A percentile compares a stretch with the other conserved stretches of the same genome.
Evolutionary conservation across 2,888 invertebrate species (phyloP).

Genomic region (Apamea crenata): DNA sequence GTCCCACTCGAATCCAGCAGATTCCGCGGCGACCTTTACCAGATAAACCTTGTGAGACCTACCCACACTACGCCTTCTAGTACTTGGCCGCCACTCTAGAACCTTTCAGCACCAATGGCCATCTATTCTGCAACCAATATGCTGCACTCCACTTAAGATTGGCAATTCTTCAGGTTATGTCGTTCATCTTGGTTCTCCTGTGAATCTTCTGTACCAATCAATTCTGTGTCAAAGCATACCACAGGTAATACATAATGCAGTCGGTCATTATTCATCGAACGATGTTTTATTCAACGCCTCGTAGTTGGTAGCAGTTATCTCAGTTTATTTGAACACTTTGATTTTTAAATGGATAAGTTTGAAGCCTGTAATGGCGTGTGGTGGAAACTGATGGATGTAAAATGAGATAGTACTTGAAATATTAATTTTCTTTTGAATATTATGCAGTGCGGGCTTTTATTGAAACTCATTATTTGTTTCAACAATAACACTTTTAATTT

Average conservation of each 20-base stretch:
- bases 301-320: conserved; percentile 65
- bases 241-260: conserved; percentile 75
- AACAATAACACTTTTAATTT: neutral
- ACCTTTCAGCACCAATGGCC: neutral
- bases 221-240: conserved; percentile 50
- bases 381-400: conserved; percentile 33
- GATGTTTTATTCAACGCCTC: conserved; percentile 74
- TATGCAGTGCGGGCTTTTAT: neutral
- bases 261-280: conserved; percentile 72
- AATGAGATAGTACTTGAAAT: conserved; percentile 34
- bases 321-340: conserved; percentile 60
- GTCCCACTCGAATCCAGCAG: neutral
- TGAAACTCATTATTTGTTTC: conserved; percentile 11
- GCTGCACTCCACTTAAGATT: neutral
- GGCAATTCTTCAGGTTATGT: neutral
- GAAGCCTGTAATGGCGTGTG: conserved; percentile 36
- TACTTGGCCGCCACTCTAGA: neutral
- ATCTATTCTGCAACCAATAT: neutral
- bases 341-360: conserved; percentile 55
- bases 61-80: neutral
- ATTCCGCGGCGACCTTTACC: neutral
- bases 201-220: conserved; percentile 16
- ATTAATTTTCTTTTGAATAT: conserved; percentile 19
- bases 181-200: neutral
- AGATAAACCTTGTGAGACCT: neutral